phyloP scores from a whole-genome alignment of 2,797 vertebrate species.

The Linurgus olivaceus region DNA sequence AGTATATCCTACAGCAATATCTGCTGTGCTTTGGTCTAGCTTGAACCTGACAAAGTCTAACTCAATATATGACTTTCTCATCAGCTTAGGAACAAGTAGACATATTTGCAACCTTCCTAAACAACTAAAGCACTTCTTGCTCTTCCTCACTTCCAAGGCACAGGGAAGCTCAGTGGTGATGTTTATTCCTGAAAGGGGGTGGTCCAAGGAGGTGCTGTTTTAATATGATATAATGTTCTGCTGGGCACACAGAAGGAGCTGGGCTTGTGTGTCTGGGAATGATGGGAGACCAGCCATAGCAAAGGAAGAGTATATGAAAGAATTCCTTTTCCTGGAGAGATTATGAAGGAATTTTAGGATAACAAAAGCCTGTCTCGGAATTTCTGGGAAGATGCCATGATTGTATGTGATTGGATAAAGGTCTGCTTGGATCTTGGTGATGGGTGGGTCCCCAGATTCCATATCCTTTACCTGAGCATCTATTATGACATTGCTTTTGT shows the following conservation, averaged over 20 bases:
- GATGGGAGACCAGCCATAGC: accelerated
- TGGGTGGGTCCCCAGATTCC: background rate
- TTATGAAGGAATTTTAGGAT: background rate
- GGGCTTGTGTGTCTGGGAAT: background rate
- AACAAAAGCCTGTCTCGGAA: background rate
- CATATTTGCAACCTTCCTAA: background rate
- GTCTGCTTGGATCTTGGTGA: background rate
- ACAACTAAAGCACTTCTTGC: background rate
- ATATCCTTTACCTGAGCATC: background rate
- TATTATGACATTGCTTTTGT: background rate
- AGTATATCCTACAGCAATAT: slow-evolving; percentile 32
- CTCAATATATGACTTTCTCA: background rate
- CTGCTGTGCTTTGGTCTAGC: slow-evolving; percentile 21
- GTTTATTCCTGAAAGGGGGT: background rate
- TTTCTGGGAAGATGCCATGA: background rate
- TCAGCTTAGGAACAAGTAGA: background rate
- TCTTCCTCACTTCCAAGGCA: background rate
- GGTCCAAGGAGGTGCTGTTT: background rate
- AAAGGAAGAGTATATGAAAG: background rate
- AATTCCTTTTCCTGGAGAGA: background rate
- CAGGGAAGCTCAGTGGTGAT: background rate
- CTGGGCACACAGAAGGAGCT: background rate
- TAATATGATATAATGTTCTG: background rate
- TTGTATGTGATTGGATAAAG: background rate
- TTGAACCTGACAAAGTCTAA: background rate